Evolutionary conservation across 2,888 invertebrate species (phyloP).

Genomic region (Drosophila mercatorum): DNA sequence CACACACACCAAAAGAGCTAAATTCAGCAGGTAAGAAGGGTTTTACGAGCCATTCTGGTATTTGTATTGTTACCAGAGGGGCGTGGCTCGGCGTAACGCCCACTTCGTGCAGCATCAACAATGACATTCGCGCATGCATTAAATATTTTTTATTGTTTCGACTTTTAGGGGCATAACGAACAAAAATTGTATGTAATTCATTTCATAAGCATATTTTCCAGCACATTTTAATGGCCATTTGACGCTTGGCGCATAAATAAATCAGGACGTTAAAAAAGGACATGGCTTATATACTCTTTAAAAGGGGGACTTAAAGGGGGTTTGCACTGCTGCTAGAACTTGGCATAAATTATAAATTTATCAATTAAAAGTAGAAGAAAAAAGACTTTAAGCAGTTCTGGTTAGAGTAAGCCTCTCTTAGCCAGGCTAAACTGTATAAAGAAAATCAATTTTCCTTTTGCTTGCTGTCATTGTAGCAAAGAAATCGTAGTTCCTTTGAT

Average conservation of each 20-base stretch:
- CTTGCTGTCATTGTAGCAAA: not conserved
- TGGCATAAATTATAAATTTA: not conserved
- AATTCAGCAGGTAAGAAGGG: slow-evolving; percentile 20
- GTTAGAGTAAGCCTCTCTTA: not conserved
- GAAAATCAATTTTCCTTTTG: not conserved
- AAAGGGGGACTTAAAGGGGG: not conserved
- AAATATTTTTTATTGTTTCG: slow-evolving; percentile 76
- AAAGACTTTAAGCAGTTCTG: no score
- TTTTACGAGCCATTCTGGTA: slow-evolving; percentile 43
- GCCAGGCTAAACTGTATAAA: not conserved
- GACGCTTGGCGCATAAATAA: slow-evolving; percentile 59
- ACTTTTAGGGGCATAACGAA: slow-evolving; percentile 30
- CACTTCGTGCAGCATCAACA: slow-evolving; percentile 39
- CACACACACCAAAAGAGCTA: slow-evolving; percentile 2
- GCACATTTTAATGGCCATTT: slow-evolving; percentile 62
- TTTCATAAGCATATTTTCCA: slow-evolving; percentile 22
- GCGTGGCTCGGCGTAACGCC: slow-evolving; percentile 10
- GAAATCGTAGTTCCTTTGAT: slow-evolving; percentile 5
- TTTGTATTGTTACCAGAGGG: slow-evolving; percentile 28
- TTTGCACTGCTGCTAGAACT: not conserved
- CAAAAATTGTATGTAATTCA: slow-evolving; percentile 20
- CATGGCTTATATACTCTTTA: not conserved
- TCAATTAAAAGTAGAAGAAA: not conserved
- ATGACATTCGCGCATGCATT: slow-evolving; percentile 70
- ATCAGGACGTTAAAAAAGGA: slow-evolving; percentile 39